Percentiles rank a stretch among this genome's conserved stretches.
These are phyloP conservation scores for Mastomys coucha DNA, from an alignment of 2,113 vertebrate species.

Conservation along the genomic window DNA sequence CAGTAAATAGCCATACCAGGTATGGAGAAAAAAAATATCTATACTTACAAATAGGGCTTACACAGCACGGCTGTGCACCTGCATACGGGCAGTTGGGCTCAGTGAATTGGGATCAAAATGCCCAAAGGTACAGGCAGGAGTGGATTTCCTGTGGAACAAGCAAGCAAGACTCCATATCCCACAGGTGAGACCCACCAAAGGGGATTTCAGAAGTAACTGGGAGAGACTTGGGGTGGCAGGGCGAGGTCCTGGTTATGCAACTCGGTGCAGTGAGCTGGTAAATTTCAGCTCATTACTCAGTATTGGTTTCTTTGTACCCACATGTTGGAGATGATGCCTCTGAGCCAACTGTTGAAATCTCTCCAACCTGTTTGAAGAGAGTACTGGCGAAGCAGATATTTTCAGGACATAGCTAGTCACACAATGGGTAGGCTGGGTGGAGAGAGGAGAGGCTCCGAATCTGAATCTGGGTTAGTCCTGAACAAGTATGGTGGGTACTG, in stretches of 20 bases:
- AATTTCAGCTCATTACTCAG: slow-evolving; percentile 38
- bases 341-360: slow-evolving; percentile 21
- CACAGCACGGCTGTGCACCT: background rate
- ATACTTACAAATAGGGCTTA: too few species aligned
- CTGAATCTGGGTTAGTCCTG: background rate
- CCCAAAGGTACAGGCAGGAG: too few species aligned
- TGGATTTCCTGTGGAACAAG: background rate
- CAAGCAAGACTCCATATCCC: background rate
- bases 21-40: background rate
- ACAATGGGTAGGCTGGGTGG: background rate
- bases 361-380: background rate
- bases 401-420: background rate
- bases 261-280: background rate
- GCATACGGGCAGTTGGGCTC: background rate
- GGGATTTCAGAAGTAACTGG: background rate
- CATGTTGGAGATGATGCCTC: slow-evolving; percentile 18
- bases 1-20: background rate
- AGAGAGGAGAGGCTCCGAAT: background rate
- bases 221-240: background rate
- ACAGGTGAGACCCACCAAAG: background rate
- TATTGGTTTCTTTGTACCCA: background rate
- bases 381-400: slow-evolving; percentile 3
- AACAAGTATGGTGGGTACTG: background rate
- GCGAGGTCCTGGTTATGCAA: background rate
- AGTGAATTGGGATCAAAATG: background rate